phyloP scores from a whole-genome alignment of 2,888 invertebrate genomes.

The Harmothoe impar region DNA sequence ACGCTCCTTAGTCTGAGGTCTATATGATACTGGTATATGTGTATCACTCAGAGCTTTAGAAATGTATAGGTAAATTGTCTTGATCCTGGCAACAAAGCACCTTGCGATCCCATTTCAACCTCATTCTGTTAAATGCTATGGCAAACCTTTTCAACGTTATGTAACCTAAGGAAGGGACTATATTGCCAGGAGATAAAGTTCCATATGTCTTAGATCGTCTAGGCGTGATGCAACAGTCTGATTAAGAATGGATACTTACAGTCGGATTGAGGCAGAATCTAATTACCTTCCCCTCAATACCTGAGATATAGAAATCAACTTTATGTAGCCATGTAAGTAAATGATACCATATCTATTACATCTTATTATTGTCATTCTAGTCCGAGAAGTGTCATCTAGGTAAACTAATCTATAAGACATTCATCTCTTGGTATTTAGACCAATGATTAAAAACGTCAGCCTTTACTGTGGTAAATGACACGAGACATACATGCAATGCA shows the following conservation, averaged over 20 bases:
- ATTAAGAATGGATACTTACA: background rate
- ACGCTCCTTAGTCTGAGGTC: background rate
- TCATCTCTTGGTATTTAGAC: no score
- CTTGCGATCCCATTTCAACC: background rate
- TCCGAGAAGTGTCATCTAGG: no score
- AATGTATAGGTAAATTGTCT: constrained; percentile 3
- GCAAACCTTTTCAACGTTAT: constrained; percentile 71
- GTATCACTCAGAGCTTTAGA: background rate
- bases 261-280: background rate
- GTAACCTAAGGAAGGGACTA: background rate
- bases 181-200: background rate
- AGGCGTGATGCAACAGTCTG: background rate
- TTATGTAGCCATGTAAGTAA: no score
- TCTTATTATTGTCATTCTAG: no score
- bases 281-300: no score
- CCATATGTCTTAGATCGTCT: background rate
- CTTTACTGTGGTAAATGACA: no score
- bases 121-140: background rate
- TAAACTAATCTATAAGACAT: no score
- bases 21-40: background rate
- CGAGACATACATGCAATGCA: no score
- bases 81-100: background rate
- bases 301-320: no score
- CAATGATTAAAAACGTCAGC: no score
- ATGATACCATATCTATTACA: no score